A percentile compares a stretch with the other conserved stretches of the same genome.
Evolutionary conservation across 2,797 vertebrate species (phyloP).

Genomic region (Manis crassicaudata): DNA sequence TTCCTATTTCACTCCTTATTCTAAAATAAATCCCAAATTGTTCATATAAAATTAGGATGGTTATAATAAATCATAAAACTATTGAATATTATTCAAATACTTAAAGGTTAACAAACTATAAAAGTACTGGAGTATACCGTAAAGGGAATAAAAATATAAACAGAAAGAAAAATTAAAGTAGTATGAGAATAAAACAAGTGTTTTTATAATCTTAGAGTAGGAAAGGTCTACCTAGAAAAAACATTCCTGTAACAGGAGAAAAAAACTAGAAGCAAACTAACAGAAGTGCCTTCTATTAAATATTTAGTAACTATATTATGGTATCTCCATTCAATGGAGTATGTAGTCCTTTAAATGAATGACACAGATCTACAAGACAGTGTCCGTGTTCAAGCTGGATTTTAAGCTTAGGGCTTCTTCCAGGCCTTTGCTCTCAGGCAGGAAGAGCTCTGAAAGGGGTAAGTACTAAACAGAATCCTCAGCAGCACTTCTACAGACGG

Average conservation of each 20-base stretch:
- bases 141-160: slow-evolving; percentile 1
- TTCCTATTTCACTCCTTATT: background rate
- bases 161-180: background rate
- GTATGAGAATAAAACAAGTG: background rate
- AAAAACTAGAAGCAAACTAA: background rate
- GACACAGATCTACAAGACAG: background rate
- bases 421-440: background rate
- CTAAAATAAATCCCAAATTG: background rate
- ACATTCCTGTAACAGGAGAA: background rate
- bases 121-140: background rate
- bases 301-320: background rate
- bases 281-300: background rate
- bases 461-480: background rate
- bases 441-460: background rate
- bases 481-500: background rate
- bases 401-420: background rate
- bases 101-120: background rate
- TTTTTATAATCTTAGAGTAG: slow-evolving; percentile 1
- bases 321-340: background rate
- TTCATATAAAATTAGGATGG: background rate
- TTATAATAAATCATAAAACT: slow-evolving; percentile 39
- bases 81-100: background rate
- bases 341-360: background rate
- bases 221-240: background rate
- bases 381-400: background rate